Evolutionary conservation across 2,888 invertebrate species (phyloP).

Genomic region (Opisthograptis luteolata): DNA sequence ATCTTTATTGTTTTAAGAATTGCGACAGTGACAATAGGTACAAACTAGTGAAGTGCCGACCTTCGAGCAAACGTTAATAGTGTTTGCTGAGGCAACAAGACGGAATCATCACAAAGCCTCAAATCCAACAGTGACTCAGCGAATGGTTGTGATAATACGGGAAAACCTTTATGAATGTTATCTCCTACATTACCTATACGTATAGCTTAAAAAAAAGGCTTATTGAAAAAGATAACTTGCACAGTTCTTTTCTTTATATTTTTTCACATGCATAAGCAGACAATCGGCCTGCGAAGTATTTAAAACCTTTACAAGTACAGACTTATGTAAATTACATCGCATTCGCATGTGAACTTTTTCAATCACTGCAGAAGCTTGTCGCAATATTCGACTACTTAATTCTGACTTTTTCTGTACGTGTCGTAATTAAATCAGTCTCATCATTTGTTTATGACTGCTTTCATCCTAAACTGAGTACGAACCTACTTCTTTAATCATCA

Average conservation of each 20-base stretch:
- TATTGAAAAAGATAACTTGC: slow-evolving; percentile 15
- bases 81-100: slow-evolving; percentile 50
- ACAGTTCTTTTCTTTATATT: slow-evolving; percentile 8
- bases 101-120: slow-evolving; percentile 26
- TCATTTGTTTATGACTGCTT: not conserved
- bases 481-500: slow-evolving; percentile 22
- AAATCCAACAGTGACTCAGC: slow-evolving; percentile 29
- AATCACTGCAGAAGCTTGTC: slow-evolving; percentile 12
- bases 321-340: slow-evolving; percentile 11
- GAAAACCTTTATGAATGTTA: slow-evolving; percentile 29
- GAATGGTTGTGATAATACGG: slow-evolving; percentile 19
- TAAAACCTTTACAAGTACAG: slow-evolving; percentile 16
- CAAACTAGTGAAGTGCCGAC: slow-evolving; percentile 21
- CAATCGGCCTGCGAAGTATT: slow-evolving; percentile 7
- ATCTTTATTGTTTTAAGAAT: slow-evolving; percentile 15
- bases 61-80: slow-evolving; percentile 35
- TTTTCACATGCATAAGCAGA: slow-evolving; percentile 12
- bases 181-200: slow-evolving; percentile 11
- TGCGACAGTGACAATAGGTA: slow-evolving; percentile 25
- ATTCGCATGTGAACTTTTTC: slow-evolving; percentile 26
- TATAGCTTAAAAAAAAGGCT: slow-evolving; percentile 1
- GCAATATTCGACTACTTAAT: slow-evolving; percentile 18
- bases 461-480: slow-evolving; percentile 1
- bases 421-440: not conserved
- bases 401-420: slow-evolving; percentile 6